Conservation (phyloP, 2,888 invertebrate species). For the Archips xylosteana region DNA sequence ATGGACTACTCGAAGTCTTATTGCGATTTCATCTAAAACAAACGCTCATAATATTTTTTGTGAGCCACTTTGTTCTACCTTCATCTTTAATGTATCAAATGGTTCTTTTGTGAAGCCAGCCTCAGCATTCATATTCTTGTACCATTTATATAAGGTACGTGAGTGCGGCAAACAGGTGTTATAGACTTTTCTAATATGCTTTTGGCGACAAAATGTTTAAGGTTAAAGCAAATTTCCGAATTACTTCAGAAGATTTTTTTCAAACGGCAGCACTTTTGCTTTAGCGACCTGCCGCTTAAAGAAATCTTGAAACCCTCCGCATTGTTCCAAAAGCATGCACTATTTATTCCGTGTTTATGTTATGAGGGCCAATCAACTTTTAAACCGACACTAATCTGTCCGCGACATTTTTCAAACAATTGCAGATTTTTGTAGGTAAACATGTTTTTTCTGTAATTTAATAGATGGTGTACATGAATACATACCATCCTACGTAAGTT, state of each 20-base stretch:
- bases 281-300: too few species aligned
- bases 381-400: too few species aligned
- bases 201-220: neutral
- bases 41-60: neutral
- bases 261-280: too few species aligned
- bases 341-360: too few species aligned
- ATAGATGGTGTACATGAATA: too few species aligned
- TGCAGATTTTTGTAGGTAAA: too few species aligned
- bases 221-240: constrained; percentile 3
- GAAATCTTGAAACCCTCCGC: too few species aligned
- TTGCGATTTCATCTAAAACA: neutral
- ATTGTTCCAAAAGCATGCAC: too few species aligned
- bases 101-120: constrained; percentile 7
- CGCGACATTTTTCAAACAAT: too few species aligned
- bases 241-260: constrained; percentile 9
- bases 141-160: neutral
- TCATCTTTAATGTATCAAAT: constrained; percentile 10
- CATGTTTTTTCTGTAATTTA: too few species aligned
- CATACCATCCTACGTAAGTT: too few species aligned
- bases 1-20: neutral
- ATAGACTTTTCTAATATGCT: neutral
- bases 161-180: constrained; percentile 1
- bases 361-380: too few species aligned
- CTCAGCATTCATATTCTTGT: constrained; percentile 7
- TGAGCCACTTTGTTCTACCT: neutral